Percentiles rank a stretch among this genome's conserved stretches.
Conservation (phyloP, 2,797 vertebrate species). For the Chelon labrosus region DNA sequence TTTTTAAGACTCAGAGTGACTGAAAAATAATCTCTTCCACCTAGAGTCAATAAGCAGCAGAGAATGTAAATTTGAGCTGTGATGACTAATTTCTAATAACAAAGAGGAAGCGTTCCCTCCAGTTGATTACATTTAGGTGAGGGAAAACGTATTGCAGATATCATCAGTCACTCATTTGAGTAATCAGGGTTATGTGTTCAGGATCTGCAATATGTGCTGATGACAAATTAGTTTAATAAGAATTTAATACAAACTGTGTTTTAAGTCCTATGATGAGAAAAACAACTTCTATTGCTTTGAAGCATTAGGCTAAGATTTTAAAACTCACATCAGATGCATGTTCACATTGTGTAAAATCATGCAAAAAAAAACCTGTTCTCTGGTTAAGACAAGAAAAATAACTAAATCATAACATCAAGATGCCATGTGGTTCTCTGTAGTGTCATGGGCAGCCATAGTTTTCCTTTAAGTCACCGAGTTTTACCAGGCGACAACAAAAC, state of each 20-base stretch:
- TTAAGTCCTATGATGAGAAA: not conserved
- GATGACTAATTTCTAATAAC: slow-evolving; percentile 21
- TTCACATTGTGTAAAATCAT: not conserved
- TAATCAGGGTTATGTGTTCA: not conserved
- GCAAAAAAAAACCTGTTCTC: not conserved
- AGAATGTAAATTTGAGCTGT: slow-evolving; percentile 28
- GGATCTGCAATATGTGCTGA: not conserved
- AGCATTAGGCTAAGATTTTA: not conserved
- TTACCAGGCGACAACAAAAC: too few relatives aligned
- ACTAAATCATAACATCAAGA: too few relatives aligned
- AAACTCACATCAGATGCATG: not conserved
- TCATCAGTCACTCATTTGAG: slow-evolving; percentile 14
- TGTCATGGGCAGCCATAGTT: too few relatives aligned
- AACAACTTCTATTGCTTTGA: not conserved
- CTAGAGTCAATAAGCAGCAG: slow-evolving; percentile 17
- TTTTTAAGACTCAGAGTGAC: slow-evolving; percentile 12
- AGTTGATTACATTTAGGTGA: slow-evolving; percentile 21
- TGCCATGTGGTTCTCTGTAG: too few relatives aligned
- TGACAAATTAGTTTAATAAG: not conserved
- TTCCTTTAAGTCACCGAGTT: too few relatives aligned
- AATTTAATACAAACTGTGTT: not conserved
- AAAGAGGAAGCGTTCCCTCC: not conserved
- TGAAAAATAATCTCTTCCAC: slow-evolving; percentile 25
- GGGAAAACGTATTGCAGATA: not conserved
- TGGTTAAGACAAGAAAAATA: too few relatives aligned